Base-by-base conservation (phyloP, 2,797 vertebrate species). In the Anableps anableps region DNA sequence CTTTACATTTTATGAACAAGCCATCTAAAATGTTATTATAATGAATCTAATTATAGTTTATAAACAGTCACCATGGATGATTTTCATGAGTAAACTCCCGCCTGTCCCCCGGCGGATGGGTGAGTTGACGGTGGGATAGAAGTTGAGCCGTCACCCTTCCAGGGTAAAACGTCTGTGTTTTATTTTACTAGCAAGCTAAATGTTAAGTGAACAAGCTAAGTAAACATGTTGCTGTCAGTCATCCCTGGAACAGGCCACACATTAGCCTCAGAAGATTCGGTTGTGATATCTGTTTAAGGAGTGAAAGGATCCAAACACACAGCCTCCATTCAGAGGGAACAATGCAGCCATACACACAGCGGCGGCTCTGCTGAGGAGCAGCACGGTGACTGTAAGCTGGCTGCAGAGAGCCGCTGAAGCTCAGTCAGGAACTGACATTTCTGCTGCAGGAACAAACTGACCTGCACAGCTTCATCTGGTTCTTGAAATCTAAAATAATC, bases 291-390 rank as follows among this genome's bases (percentile, higher is more conserved):
- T 31, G 38, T 76, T 73, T n/a, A 64, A 45, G 13, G 53, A 53
- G 55, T 41, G 70, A 21, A 50, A 16, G 48, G 82, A 26, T 34
- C 50, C 68, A 45, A 0, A 80, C 50, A 34, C 83, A 81, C 55
- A 74, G 80, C 72, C 11, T 1, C 19, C 68, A 80, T 86, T 88
- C 48, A 75, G 26, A 26, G 1, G 8, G n/a, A 74, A 86, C 83
- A 88, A 83, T 34, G 29, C 58, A 19, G 58, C 26, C 58, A 31
- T 17, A 34, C 58, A 31, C 13, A 62, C 58, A 19, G 58, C 31
- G 13, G 13, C 29, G 13, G 50, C 50, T 21, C 50, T 19, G 50
- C 17, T 26, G 26, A 9, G 31, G 58, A 6, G 2, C 5, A 17
- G 58, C 29, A 16, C 14, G 21, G 4, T 1, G 10, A 29, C 55